phyloP scores from a whole-genome alignment of 2,888 invertebrate species.

The Pasiphila rectangulata region DNA sequence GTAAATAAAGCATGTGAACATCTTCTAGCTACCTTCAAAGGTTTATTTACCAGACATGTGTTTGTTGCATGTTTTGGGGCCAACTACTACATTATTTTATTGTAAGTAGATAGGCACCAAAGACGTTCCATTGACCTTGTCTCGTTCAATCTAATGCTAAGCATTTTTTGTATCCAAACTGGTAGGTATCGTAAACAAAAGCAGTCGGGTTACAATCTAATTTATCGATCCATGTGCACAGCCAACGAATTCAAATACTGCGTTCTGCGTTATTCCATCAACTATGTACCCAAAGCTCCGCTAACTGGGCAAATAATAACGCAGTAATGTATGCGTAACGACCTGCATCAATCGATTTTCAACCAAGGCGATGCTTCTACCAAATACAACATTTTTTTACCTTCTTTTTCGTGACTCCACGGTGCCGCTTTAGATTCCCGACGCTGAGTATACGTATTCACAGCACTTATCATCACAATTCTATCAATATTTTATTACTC shows the following conservation, averaged over 20 bases:
- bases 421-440: conserved; percentile 80
- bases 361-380: conserved; percentile 40
- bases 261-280: neutral
- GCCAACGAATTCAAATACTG: neutral
- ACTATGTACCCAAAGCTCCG: no score
- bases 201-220: conserved; percentile 41
- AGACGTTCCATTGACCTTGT: conserved; percentile 15
- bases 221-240: conserved; percentile 58
- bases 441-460: conserved; percentile 77
- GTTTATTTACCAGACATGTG: neutral
- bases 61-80: no score
- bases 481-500: conserved; percentile 60
- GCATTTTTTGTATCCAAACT: conserved; percentile 15
- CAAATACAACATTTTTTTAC: conserved; percentile 74
- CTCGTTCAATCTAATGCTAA: conserved; percentile 7
- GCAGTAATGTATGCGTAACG: neutral
- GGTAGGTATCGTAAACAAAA: conserved; percentile 20
- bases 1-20: neutral
- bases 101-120: no score
- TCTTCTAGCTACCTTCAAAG: neutral
- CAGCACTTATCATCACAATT: conserved; percentile 81
- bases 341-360: conserved; percentile 18
- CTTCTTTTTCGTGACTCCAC: conserved; percentile 82
- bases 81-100: no score
- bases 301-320: neutral